A percentile compares a stretch with the other conserved stretches of the same genome.
These are phyloP conservation scores for Halcyon senegalensis DNA, from an alignment of 2,113 vertebrate species.

Conservation along the genomic window DNA sequence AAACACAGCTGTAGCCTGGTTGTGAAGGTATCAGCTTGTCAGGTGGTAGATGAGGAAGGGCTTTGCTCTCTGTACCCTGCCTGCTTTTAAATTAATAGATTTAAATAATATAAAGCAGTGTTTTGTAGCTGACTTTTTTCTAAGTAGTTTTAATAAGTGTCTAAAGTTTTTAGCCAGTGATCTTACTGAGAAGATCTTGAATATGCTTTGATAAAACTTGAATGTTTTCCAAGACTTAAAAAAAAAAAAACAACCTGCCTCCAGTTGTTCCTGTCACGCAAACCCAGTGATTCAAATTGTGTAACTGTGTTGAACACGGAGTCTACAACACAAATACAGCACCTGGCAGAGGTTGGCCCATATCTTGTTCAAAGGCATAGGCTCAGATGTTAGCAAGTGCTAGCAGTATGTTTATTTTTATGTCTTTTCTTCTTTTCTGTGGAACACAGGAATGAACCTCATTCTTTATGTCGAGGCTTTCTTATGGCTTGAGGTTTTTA, in stretches of 20 bases:
- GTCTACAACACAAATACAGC: not conserved
- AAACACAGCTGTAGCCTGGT: not conserved
- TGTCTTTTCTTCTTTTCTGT: not conserved
- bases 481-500: not conserved
- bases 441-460: not conserved
- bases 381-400: not conserved
- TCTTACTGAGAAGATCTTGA: not conserved
- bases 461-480: not conserved
- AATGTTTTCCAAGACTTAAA: not conserved
- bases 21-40: not conserved
- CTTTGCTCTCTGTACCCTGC: not conserved
- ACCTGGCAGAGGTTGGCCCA: not conserved
- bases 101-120: not conserved
- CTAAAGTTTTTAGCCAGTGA: not conserved
- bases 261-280: not conserved
- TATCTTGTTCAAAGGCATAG: not conserved
- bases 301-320: not conserved
- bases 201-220: not conserved
- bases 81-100: not conserved
- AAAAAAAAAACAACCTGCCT: not conserved
- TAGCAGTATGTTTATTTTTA: not conserved
- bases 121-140: not conserved
- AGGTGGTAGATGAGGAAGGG: not conserved
- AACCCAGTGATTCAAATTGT: not conserved
- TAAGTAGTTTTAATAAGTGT: not conserved